Percentiles rank a stretch among this genome's conserved stretches.
Conservation (phyloP, 2,797 vertebrate genomes). For the Xyrichtys novacula region DNA sequence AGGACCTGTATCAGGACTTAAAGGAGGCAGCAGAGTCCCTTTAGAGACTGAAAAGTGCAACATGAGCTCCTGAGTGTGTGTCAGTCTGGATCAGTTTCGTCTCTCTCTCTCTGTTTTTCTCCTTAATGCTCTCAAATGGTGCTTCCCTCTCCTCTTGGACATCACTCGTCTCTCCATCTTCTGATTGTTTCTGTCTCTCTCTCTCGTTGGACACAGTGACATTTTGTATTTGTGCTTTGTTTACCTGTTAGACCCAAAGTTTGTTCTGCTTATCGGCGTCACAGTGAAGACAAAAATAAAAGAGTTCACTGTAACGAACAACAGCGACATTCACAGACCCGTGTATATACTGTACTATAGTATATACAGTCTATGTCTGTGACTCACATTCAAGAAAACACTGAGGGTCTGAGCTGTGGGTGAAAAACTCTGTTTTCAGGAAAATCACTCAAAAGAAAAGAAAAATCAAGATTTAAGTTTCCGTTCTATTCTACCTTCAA, state of each 20-base stretch:
- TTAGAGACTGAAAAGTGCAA: conserved; percentile 15
- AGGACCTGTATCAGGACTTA: too few relatives aligned
- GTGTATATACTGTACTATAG: too few relatives aligned
- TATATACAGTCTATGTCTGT: too few relatives aligned
- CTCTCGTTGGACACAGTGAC: conserved; percentile 36
- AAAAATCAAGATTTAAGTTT: too few relatives aligned
- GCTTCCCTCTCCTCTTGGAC: background rate
- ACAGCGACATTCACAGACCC: too few relatives aligned
- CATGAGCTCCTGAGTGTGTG: conserved; percentile 42
- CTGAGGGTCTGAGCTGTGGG: too few relatives aligned
- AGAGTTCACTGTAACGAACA: conserved; percentile 27
- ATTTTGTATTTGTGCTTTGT: conserved; percentile 30
- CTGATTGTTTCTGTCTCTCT: conserved; percentile 33
- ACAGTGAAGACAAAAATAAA: conserved; percentile 38
- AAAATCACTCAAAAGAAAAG: too few relatives aligned
- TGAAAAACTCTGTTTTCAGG: too few relatives aligned
- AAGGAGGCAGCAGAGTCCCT: too few relatives aligned
- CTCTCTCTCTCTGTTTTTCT: conserved; percentile 1
- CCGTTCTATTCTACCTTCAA: too few relatives aligned
- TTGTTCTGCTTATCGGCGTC: conserved; percentile 53
- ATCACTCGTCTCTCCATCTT: background rate
- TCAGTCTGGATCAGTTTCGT: conserved; percentile 33
- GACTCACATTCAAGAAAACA: too few relatives aligned
- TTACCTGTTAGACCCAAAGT: conserved; percentile 23
- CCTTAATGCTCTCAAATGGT: background rate